Conservation (phyloP, 2,113 vertebrate species). For the Phoenicopterus ruber region DNA sequence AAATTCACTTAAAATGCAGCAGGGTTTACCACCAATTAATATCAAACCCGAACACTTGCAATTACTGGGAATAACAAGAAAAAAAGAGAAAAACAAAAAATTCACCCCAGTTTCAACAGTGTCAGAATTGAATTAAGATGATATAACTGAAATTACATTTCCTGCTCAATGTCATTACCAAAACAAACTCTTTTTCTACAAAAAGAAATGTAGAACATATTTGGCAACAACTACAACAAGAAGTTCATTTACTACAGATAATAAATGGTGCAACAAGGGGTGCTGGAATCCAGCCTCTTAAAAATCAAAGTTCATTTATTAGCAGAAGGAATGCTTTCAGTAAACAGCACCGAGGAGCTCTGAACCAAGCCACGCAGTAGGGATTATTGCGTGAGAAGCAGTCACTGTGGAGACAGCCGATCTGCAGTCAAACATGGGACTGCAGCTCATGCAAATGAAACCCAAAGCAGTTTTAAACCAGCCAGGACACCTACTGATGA, state of each 20-base stretch:
- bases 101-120: background rate
- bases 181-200: background rate
- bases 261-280: background rate
- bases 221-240: background rate
- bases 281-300: background rate
- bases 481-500: background rate
- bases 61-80: background rate
- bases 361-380: accelerated
- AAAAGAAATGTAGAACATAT: background rate
- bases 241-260: background rate
- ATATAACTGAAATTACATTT: background rate
- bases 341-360: background rate
- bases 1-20: background rate
- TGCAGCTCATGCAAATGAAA: background rate
- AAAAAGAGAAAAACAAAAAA: background rate
- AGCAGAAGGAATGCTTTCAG: background rate
- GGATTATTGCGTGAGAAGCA: background rate
- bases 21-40: background rate
- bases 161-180: background rate
- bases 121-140: background rate
- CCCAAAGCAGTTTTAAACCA: background rate
- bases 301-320: background rate
- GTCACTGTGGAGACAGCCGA: accelerated
- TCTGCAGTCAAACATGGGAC: background rate
- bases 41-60: background rate